Percentiles rank a stretch among this genome's conserved stretches.
phyloP scores from a whole-genome alignment of 2,888 invertebrate genomes.

The Melinopterus prodromus region DNA sequence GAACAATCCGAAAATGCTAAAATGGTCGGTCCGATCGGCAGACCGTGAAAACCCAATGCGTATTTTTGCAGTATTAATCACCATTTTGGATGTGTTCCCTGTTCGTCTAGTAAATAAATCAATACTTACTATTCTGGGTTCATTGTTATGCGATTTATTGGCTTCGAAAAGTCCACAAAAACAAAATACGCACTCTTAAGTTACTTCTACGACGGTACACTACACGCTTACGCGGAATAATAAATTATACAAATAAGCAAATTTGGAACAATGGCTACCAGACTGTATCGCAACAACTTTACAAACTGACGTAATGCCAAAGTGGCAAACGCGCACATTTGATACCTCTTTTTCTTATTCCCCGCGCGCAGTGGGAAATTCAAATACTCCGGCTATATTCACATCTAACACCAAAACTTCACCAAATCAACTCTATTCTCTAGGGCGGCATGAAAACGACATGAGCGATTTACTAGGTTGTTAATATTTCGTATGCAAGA shows the following conservation, averaged over 20 bases:
- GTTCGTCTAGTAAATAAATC: conserved; percentile 52
- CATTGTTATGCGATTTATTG: conserved; percentile 60
- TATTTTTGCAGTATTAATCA: conserved; percentile 51
- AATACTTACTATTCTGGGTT: conserved; percentile 86
- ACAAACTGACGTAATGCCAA: conserved; percentile 54
- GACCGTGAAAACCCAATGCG: conserved; percentile 45
- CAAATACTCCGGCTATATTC: conserved; percentile 33
- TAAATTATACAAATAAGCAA: conserved; percentile 55
- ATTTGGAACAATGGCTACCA: conserved; percentile 58
- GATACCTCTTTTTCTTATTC: conserved; percentile 37
- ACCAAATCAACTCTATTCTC: too few relatives aligned
- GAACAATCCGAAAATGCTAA: conserved; percentile 15
- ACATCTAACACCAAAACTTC: not conserved
- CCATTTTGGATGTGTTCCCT: conserved; percentile 48
- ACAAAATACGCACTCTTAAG: conserved; percentile 29
- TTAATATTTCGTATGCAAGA: too few relatives aligned
- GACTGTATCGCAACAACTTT: conserved; percentile 50
- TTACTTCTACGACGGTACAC: conserved; percentile 36
- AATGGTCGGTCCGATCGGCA: not conserved
- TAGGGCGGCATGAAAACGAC: too few relatives aligned
- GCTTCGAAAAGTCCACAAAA: conserved; percentile 31
- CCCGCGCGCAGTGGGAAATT: conserved; percentile 44
- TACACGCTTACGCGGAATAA: conserved; percentile 43
- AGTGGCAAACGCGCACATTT: conserved; percentile 53
- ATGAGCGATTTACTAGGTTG: too few relatives aligned